Base-by-base conservation (phyloP, 2,113 vertebrate genomes). In the Oreamnos americanus region DNA sequence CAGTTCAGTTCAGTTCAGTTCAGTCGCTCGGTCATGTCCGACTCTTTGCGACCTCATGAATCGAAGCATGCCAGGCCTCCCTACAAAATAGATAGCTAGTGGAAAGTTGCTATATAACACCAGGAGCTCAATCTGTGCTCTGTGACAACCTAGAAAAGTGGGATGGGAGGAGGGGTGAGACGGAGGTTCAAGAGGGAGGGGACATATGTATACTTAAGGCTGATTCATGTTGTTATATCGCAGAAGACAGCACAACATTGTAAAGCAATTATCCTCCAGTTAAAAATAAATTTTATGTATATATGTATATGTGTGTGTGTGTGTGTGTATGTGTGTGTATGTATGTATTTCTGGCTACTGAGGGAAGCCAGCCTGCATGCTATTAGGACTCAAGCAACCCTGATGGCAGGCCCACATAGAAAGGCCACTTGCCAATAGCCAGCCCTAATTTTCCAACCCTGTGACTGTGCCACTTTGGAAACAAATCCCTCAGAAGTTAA, bases 251-350 rank as follows among this genome's bases (percentile, higher is more conserved):
- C 64, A 19, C 16, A 67, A 9, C 33, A 19, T n/a, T 19, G 64
- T 67, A 67, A 67, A 67, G 64, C 33, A 67, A 67, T n/a, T 67
- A 67, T n/a, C 64, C 64, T n/a, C 64, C 33, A 67, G 33, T 67
- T 67, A 49, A 36, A 45, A 45, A 45, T 45, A 45, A 45, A 45
- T 45, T 45, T 45, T 45, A 45, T 45, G 45, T 71, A 23, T 71
- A 11, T 7, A n/a, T 62, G n/a, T n/a, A 33, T n/a, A 4, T 14
- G 4, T 9, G 1, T n/a, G 4, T n/a, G 5, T n/a, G 9, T 39
- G 12, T 23, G 19, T 11, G 39, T 74, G 6, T 74, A 30, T 47
- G 4, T 43, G 2, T 36, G 5, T 36, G 5, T 39, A 25, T 25
- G 11, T 12, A 74, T 39, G 14, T 76, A 47, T 47, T 47, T 82